Base-by-base conservation (phyloP, 2,113 vertebrate genomes). In the Oncorhynchus tshawytscha region DNA sequence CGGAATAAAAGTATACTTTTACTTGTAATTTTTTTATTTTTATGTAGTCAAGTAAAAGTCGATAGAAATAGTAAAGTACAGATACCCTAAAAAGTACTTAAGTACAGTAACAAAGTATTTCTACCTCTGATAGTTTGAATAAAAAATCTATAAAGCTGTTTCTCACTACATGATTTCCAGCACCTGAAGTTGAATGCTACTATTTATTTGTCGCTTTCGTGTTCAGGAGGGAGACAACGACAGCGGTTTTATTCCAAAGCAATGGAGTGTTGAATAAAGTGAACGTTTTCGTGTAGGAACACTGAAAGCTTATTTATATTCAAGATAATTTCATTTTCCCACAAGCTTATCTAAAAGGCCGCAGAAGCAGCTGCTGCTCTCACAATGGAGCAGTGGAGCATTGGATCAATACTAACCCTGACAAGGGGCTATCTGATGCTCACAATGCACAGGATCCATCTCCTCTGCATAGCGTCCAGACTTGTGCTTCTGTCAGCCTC, bases 351-450 rank as follows among this genome's bases (percentile, higher is more conserved):
- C 89, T 93, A 85, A 89, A 91, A 91, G 77, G 85, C 85, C 84
- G 90, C 83, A 70, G 82, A 90, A 92, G 91, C 92, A 92, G 89
- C 87, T 91, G 91, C 89, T 89, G 81, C 87, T 84, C 86, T 86
- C 87, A 91, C 89, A 92, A 91, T 88, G 83, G 85, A 84, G 39
- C 39, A 11, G 39, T 11, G 39, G 39, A 11, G 89, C 89, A 89
- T 90, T 89, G 90, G 92, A 94, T 94, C 92, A 93, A 94, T 94
- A 94, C 90, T 87, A 86, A 91, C 88, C 91, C 88, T 72, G 90
- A 85, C 87, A 88, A 80, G 89, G 86, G 89, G 92, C 91, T 91
- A 92, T 93, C 92, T 92, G 92, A 91, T 92, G 87, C 82, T 90
- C 85, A 88, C 90, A 91, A 90, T 90, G 86, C 87, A 89, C 78